Conservation (phyloP, 92 coral and sea anemone species). For the Virgularia gustaviana region DNA sequence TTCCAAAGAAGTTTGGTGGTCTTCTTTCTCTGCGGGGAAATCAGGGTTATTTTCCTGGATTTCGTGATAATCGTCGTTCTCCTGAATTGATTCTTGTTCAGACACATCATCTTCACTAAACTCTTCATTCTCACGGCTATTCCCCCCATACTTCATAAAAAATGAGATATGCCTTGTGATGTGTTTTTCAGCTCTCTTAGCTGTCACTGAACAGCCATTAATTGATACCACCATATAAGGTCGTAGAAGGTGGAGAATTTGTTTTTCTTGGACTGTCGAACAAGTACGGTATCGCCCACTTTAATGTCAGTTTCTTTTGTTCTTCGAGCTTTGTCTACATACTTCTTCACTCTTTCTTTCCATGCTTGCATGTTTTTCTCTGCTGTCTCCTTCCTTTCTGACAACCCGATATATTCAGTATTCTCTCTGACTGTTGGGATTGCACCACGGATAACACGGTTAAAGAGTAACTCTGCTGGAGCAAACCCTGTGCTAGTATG, state of each 20-base stretch:
- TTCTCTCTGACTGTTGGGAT: too few relatives aligned
- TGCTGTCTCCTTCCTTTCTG: too few relatives aligned
- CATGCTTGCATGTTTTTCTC: not conserved
- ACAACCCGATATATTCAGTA: too few relatives aligned
- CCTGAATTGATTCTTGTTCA: too few relatives aligned
- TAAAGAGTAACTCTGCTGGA: slow-evolving; percentile 29
- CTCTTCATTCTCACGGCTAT: not conserved
- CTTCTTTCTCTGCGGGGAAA: too few relatives aligned
- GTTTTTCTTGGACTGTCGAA: slow-evolving; percentile 21
- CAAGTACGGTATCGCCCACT: slow-evolving; percentile 23
- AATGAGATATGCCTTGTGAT: not conserved
- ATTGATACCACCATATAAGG: too few relatives aligned
- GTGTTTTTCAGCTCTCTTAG: not conserved
- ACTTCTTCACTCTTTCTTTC: slow-evolving; percentile 8
- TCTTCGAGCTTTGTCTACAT: slow-evolving; percentile 2
- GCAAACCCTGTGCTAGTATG: slow-evolving; percentile 25
- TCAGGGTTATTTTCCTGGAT: too few relatives aligned
- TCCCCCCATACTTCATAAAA: not conserved
- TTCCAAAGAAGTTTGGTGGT: too few relatives aligned
- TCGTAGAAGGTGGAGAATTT: slow-evolving; percentile 1
- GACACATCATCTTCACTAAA: too few relatives aligned
- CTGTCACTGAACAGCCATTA: slow-evolving; percentile 3
- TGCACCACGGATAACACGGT: slow-evolving; percentile 12
- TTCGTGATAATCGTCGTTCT: too few relatives aligned
- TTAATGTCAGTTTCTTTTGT: slow-evolving; percentile 13